Conservation (phyloP, 2,113 vertebrate genomes). For the Solea solea region DNA sequence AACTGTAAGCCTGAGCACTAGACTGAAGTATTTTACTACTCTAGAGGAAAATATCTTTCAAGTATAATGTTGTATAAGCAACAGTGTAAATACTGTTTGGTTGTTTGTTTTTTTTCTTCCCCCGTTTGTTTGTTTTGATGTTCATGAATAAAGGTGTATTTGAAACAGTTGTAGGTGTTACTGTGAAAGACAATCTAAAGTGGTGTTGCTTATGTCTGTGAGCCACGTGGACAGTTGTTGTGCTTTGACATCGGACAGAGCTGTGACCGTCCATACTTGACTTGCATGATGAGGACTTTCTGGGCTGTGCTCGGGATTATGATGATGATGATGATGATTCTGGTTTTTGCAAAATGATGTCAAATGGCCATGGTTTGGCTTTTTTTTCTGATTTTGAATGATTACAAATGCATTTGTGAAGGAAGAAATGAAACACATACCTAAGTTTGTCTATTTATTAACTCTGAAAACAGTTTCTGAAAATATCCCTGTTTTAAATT, state of each 20-base stretch:
- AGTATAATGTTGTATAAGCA: constrained; percentile 62
- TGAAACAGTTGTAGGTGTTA: constrained; percentile 67
- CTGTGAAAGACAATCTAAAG: constrained; percentile 81
- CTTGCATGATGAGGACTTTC: constrained; percentile 24
- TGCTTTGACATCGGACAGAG: constrained; percentile 32
- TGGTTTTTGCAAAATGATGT: constrained; percentile 15
- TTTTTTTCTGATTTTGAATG: constrained; percentile 10
- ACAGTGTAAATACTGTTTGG: constrained; percentile 77
- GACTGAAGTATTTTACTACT: constrained; percentile 72
- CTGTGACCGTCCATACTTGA: constrained; percentile 21
- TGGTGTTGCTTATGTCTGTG: constrained; percentile 45
- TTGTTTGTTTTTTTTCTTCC: not conserved
- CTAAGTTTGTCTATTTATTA: not conserved
- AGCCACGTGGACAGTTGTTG: constrained; percentile 35
- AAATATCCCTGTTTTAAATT: not conserved
- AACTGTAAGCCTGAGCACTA: constrained; percentile 57
- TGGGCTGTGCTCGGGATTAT: constrained; percentile 45
- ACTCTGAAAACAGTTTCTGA: constrained; percentile 6
- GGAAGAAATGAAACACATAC: not conserved
- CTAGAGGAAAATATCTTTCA: constrained; percentile 58
- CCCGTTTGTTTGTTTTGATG: constrained; percentile 53
- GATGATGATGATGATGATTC: not conserved
- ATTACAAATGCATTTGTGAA: not conserved
- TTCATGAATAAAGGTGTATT: constrained; percentile 70
- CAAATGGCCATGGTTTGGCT: not conserved